These are phyloP conservation scores for Anhinga anhinga DNA, from an alignment of 2,113 vertebrate genomes.

Conservation along the genomic window DNA sequence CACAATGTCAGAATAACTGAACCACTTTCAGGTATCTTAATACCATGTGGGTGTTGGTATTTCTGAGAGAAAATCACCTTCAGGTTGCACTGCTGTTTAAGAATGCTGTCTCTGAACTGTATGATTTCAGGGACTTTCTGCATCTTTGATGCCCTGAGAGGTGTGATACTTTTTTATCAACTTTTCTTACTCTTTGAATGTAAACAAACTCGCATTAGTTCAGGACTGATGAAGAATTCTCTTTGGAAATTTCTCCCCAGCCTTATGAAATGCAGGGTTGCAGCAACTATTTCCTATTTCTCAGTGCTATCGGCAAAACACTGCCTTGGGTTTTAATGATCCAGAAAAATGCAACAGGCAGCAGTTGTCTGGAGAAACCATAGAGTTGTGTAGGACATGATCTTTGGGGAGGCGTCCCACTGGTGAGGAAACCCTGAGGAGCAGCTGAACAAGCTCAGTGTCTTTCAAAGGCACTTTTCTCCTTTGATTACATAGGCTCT, in stretches of 20 bases:
- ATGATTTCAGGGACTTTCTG: not conserved
- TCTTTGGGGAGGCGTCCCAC: not conserved
- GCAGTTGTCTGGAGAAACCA: not conserved
- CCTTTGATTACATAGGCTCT: not conserved
- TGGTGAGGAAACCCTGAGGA: not conserved
- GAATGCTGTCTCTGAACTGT: not conserved
- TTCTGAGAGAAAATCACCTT: not conserved
- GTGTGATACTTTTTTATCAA: not conserved
- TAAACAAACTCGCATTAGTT: not conserved
- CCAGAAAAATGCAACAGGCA: constrained; percentile 14
- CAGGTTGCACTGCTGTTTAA: not conserved
- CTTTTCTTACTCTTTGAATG: not conserved
- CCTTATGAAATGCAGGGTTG: not conserved
- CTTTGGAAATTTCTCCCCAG: not conserved
- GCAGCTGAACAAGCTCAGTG: not conserved
- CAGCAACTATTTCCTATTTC: not conserved
- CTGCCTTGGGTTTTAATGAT: not conserved
- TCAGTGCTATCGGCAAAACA: not conserved
- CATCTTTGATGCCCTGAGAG: not conserved
- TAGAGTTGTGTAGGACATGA: not conserved
- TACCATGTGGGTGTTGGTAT: not conserved
- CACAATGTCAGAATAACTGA: not conserved
- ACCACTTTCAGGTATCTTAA: not conserved
- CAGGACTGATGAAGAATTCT: not conserved
- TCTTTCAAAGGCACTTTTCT: not conserved